Evolutionary conservation across 2,113 vertebrate species (phyloP), one percentile per base, ranked within the genome.

Genomic region (Uropsilus gracilis): DNA sequence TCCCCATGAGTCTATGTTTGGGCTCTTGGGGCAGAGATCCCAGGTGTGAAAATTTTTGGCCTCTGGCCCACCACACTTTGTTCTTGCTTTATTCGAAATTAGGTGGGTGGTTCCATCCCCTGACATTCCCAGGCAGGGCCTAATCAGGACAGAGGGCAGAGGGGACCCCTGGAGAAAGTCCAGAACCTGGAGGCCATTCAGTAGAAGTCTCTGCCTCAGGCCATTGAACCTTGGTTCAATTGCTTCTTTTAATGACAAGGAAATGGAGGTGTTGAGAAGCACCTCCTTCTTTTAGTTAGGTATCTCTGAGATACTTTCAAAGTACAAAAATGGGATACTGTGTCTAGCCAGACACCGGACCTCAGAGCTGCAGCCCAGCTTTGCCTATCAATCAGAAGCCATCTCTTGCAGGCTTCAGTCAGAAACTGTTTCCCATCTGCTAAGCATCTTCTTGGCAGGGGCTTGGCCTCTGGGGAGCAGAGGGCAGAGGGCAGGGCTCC

Each of bases 401-500:
- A 0, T 83, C 39, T 92, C 77, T 81, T 95, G 22, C 18, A 94
- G 66, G 91, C 34, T 39, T 28, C 50, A 81, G 69, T 44, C 75
- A 92, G 88, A 76, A 84, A 59, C 77, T 57, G 42, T 90, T 90
- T 68, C 13, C 73, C 78, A 68, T 63, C 55, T 68, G 72, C 17
- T 13, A 89, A 61, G 84, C 71, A 48, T 72, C 55, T 80, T 84
- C 66, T 80, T 53, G 83, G 73, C 73, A 90, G 73, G 18, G 24
- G 57, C 24, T n/a, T 34, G 78, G 55, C 24, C 68, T 72, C 66
- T 53, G 10, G 48, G 59, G 57, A 46, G 6, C 66, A 59, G 20
- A 57, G 37, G 84, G 50, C 81, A 48, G 72, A 73, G 53, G 82
- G 77, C 42, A 57, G 93, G 91, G 48, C 66, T 89, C 90, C 83